Evolutionary conservation across 2,888 invertebrate species (phyloP), one percentile per base, ranked within the genome.

Genomic region (Piscicola geometra): DNA sequence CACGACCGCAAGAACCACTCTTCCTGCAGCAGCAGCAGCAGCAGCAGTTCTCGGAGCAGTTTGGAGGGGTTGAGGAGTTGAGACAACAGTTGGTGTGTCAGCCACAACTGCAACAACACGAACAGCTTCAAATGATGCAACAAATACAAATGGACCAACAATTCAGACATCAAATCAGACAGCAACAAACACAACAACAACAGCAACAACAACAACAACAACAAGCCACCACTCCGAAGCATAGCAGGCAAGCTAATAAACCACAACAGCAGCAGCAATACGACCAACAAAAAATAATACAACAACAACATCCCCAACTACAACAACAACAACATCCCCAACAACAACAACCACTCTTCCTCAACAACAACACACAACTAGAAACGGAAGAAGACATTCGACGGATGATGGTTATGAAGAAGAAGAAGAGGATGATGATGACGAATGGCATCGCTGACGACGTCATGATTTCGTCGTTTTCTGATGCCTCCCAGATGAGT

Each of bases 391-490:
- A 73, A 25, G 73, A 73, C 25, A 56, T 64, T 2, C 56, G 35
- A 28, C 21, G 60, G n/a, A 73, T 73, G 73, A 64, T 73, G 32
- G 52, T 35, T 3, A 60, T 64, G 64, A 73, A 73, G 56, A 73
- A 60, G 73, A 67, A 33, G 67, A 73, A 18, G 64, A 73, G 33
- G 64, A 50, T 71, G 41, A 41, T 41, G 41, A 41, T 41, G 41
- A 70, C 41, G 33, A 69, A 75, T 28, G 75, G 75, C 18, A 30
- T 70, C 18, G 64, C 60, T 28, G 76, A 71, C 33, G 76, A 76
- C 25, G 56, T 25, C 32, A 76, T 76, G 76, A 71, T 71, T 50
- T 56, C 71, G 35, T 76, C 76, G 9, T 76, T 76, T 66, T 76
- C 76, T 1, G 76, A 76, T n/a, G 41, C 71, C 71, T 71, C 71